Percentiles rank a stretch among this genome's conserved stretches.
Evolutionary conservation across 1,140 invertebrate species (phyloP).

Genomic region (Onthophagus taurus): DNA sequence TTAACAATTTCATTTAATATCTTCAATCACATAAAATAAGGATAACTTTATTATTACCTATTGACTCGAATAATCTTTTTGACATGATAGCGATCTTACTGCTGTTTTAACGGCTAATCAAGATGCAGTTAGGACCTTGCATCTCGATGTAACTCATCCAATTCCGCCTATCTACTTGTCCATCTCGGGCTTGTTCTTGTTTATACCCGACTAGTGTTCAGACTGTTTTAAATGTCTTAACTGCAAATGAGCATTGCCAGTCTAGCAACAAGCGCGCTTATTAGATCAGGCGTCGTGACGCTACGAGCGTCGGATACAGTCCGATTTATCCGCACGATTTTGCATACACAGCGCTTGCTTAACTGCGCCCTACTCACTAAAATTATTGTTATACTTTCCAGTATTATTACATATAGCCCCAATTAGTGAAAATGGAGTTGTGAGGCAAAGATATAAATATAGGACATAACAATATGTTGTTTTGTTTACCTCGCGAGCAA

Average conservation of each 20-base stretch:
- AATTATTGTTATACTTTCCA: too few species aligned
- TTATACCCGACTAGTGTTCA: slow-evolving; percentile 15
- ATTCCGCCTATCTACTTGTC: slow-evolving; percentile 18
- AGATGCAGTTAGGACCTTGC: slow-evolving; percentile 20
- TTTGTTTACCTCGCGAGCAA: too few species aligned
- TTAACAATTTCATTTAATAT: too few species aligned
- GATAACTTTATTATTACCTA: too few species aligned
- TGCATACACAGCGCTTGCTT: slow-evolving; percentile 9
- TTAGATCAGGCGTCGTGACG: slow-evolving; percentile 7
- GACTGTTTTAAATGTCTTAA: slow-evolving; percentile 21
- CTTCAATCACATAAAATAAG: too few species aligned
- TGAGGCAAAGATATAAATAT: too few species aligned
- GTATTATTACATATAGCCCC: too few species aligned
- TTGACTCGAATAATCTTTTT: too few species aligned
- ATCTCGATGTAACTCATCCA: slow-evolving; percentile 15
- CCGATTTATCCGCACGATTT: slow-evolving; percentile 10
- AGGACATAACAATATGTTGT: too few species aligned
- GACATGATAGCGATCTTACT: slow-evolving; percentile 22
- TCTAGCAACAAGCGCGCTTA: slow-evolving; percentile 3
- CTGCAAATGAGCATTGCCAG: slow-evolving; percentile 21
- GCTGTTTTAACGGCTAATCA: slow-evolving; percentile 23
- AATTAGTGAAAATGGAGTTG: too few species aligned
- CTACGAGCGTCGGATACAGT: too few species aligned
- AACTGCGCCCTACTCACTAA: too few species aligned
- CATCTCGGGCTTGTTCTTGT: slow-evolving; percentile 22